Percentiles rank a stretch among this genome's conserved stretches.
Evolutionary conservation across 2,797 vertebrate species (phyloP).

Genomic region (Pangasius krempfi): DNA sequence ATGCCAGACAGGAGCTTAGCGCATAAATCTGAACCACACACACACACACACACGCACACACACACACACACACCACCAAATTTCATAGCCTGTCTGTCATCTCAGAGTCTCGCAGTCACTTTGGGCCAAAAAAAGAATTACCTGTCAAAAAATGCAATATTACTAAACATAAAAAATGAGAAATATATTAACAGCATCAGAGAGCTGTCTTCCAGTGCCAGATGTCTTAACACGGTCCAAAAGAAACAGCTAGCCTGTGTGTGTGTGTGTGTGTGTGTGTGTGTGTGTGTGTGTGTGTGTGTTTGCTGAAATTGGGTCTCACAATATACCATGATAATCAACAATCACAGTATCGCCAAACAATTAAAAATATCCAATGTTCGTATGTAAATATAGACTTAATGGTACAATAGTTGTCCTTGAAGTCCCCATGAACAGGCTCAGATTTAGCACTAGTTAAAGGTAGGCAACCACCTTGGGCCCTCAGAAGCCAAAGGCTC

Average conservation of each 20-base stretch:
- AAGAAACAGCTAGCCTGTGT: neutral
- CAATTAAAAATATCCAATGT: neutral
- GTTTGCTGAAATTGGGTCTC: neutral
- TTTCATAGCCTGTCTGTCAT: constrained; percentile 23
- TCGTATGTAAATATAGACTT: neutral
- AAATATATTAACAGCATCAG: constrained; percentile 12
- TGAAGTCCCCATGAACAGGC: neutral
- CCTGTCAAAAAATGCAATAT: constrained; percentile 18
- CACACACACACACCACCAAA: constrained; percentile 21
- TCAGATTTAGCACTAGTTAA: no score
- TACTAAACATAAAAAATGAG: constrained; percentile 29
- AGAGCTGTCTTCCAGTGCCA: constrained; percentile 5
- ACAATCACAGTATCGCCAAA: neutral
- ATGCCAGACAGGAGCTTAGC: constrained; percentile 62
- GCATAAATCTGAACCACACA: constrained; percentile 63
- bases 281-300: neutral
- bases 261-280: constrained; percentile 3
- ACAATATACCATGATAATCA: neutral
- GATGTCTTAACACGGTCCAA: neutral
- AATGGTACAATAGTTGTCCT: neutral
- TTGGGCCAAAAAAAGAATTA: constrained; percentile 40
- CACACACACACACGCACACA: constrained; percentile 19
- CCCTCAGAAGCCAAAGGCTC: no score
- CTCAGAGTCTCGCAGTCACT: neutral
- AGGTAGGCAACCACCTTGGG: no score